These are phyloP conservation scores for Catalaphyllia jardinei DNA, from an alignment of 64 coral and sea anemone species.

Conservation along the genomic window DNA sequence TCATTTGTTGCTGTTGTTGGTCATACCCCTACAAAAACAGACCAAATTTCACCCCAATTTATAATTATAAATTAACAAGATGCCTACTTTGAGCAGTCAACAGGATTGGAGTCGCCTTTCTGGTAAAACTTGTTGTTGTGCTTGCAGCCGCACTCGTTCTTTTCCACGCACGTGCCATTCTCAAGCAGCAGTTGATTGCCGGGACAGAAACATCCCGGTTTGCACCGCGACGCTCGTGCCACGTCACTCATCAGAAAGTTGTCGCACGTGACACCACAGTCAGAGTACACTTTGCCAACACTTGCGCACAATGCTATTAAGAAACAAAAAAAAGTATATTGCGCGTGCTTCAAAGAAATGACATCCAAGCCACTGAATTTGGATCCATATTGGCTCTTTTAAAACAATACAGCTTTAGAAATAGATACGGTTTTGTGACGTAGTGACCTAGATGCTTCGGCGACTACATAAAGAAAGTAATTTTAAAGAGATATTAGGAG, in stretches of 20 bases:
- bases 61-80: neutral
- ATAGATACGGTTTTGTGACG: too few species aligned
- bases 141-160: slow-evolving; percentile 82
- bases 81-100: slow-evolving; percentile 95
- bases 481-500: too few species aligned
- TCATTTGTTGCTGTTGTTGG: too few species aligned
- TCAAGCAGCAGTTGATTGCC: slow-evolving; percentile 66
- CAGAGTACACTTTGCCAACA: slow-evolving; percentile 58
- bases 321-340: neutral
- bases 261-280: slow-evolving; percentile 88
- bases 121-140: slow-evolving; percentile 87
- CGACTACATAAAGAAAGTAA: too few species aligned
- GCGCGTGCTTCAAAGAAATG: too few species aligned
- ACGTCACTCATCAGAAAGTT: slow-evolving; percentile 54
- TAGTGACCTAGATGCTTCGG: too few species aligned
- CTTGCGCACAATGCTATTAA: slow-evolving; percentile 60
- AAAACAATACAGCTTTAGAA: too few species aligned
- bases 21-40: too few species aligned
- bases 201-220: slow-evolving; percentile 88
- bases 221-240: slow-evolving; percentile 36
- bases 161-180: slow-evolving; percentile 69
- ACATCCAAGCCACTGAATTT: too few species aligned
- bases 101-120: slow-evolving; percentile 72
- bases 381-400: too few species aligned
- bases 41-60: neutral